Evolutionary conservation across 2,888 invertebrate species (phyloP).

Genomic region (Venusia cambrica): DNA sequence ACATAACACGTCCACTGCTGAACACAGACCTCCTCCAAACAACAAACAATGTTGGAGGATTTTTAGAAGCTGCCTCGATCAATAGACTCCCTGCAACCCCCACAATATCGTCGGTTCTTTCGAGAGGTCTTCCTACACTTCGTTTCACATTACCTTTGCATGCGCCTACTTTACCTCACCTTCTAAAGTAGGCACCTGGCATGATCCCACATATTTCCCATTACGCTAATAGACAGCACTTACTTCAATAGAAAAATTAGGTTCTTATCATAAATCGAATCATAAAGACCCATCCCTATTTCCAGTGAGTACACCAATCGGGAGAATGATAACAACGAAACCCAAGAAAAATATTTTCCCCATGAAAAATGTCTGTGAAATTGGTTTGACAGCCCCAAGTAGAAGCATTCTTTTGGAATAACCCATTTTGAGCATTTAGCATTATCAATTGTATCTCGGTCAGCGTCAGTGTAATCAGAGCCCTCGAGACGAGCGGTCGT

Average conservation of each 20-base stretch:
- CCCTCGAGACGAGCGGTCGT: constrained; percentile 40
- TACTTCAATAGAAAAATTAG: constrained; percentile 23
- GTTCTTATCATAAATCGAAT: constrained; percentile 36
- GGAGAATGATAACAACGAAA: too few relatives aligned
- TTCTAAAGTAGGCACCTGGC: too few relatives aligned
- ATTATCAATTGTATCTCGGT: constrained; percentile 11
- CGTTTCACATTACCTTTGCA: too few relatives aligned
- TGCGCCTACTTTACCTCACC: too few relatives aligned
- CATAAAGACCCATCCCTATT: constrained; percentile 25
- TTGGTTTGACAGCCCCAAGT: neutral
- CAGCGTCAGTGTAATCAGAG: constrained; percentile 47
- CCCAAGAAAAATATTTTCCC: constrained; percentile 15
- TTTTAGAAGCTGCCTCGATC: too few relatives aligned
- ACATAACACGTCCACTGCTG: too few relatives aligned
- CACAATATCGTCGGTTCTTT: too few relatives aligned
- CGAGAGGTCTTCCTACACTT: too few relatives aligned
- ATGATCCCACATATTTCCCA: constrained; percentile 6
- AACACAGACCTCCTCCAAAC: too few relatives aligned
- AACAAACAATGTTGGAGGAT: too few relatives aligned
- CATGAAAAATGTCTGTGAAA: constrained; percentile 5
- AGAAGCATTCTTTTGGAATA: constrained; percentile 1
- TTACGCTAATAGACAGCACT: constrained; percentile 21
- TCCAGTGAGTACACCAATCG: constrained; percentile 12
- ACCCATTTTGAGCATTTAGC: constrained; percentile 2
- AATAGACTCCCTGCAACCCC: too few relatives aligned